Percentiles rank a stretch among this genome's conserved stretches.
Conservation (phyloP, 2,888 invertebrate species). For the Coelogynopora nodosa region DNA sequence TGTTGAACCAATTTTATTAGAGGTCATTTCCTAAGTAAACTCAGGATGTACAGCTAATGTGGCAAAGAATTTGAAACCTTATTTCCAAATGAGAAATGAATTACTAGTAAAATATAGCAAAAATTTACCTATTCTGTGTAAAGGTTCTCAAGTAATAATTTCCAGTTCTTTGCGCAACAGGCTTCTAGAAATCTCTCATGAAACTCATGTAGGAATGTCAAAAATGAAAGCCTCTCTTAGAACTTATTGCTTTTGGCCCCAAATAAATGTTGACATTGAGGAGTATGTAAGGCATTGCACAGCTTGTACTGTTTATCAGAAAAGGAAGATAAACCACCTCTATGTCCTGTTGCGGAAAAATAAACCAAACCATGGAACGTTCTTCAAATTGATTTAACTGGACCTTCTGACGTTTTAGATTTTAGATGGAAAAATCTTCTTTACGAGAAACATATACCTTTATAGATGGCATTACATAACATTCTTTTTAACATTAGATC, state of each 20-base stretch:
- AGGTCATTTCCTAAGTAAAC: not conserved
- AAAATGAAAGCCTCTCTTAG: not conserved
- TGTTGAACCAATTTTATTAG: not conserved
- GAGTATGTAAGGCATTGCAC: not conserved
- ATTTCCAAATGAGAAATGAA: not conserved
- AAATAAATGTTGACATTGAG: not conserved
- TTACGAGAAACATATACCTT: too few species aligned
- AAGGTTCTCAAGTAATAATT: not conserved
- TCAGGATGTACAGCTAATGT: not conserved
- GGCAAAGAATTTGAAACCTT: not conserved
- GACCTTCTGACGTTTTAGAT: too few species aligned
- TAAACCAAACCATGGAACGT: not conserved
- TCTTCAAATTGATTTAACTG: too few species aligned
- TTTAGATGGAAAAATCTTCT: too few species aligned
- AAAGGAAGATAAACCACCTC: not conserved
- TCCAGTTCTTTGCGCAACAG: not conserved
- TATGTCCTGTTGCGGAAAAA: not conserved
- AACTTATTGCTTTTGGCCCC: not conserved
- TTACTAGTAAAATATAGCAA: not conserved
- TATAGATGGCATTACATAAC: too few species aligned
- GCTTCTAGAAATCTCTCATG: not conserved
- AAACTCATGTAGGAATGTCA: not conserved
- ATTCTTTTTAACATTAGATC: too few species aligned
- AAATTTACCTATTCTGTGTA: not conserved
- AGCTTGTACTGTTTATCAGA: not conserved